Evolutionary conservation across 2,113 vertebrate species (phyloP).

Genomic region (Varanus komodoensis): DNA sequence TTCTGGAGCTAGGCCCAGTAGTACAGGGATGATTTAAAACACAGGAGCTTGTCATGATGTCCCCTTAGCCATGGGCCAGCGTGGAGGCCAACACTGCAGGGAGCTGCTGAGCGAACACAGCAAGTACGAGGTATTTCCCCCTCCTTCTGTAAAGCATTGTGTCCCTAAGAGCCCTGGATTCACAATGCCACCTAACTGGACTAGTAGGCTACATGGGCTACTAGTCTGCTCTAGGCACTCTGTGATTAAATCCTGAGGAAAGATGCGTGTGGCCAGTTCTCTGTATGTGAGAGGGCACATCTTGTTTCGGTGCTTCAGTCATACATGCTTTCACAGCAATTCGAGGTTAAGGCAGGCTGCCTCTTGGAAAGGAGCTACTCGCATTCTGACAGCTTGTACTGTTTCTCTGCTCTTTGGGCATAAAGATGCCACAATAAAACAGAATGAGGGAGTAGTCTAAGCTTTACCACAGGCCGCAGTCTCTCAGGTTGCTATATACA

Average conservation of each 20-base stretch:
- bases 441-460: background rate
- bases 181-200: too few relatives aligned
- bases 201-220: background rate
- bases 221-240: background rate
- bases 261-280: background rate
- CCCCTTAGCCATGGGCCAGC: too few relatives aligned
- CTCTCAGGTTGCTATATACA: slow-evolving; percentile 17
- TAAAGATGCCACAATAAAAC: slow-evolving; percentile 39
- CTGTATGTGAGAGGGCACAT: background rate
- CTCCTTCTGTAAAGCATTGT: too few relatives aligned
- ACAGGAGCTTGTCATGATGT: too few relatives aligned
- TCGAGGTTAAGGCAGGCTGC: too few relatives aligned
- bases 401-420: background rate
- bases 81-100: too few relatives aligned
- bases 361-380: too few relatives aligned
- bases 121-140: too few relatives aligned
- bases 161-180: too few relatives aligned
- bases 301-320: background rate
- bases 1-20: background rate
- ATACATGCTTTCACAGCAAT: background rate
- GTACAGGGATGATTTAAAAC: too few relatives aligned
- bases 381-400: background rate
- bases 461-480: background rate
- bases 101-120: too few relatives aligned
- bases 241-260: background rate